phyloP scores from a whole-genome alignment of 2,797 vertebrate genomes.

The Linurgus olivaceus region DNA sequence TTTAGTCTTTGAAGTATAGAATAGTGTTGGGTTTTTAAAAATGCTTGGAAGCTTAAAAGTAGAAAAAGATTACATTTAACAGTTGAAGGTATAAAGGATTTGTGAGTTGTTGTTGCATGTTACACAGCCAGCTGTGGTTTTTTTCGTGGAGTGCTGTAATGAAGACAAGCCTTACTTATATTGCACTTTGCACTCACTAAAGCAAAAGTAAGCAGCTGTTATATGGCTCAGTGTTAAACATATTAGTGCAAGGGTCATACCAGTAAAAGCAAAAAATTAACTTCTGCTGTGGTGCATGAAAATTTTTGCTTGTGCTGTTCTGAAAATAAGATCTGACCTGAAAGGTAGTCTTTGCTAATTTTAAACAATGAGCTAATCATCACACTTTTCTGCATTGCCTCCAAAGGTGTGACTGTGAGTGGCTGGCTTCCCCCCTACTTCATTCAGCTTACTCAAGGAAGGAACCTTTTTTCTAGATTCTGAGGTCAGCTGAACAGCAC shows the following conservation, averaged over 20 bases:
- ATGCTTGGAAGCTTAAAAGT: neutral
- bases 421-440: neutral
- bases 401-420: neutral
- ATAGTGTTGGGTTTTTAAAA: neutral
- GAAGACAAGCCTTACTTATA: neutral
- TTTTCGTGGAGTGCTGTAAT: neutral
- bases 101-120: neutral
- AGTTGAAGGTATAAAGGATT: neutral
- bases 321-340: neutral
- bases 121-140: neutral
- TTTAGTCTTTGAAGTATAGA: neutral
- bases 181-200: neutral
- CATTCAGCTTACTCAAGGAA: neutral
- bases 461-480: neutral
- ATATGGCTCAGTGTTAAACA: conserved; percentile 44
- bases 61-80: neutral
- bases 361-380: neutral
- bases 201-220: conserved; percentile 5
- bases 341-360: neutral
- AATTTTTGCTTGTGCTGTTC: neutral
- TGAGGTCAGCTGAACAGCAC: neutral
- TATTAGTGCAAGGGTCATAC: conserved; percentile 36
- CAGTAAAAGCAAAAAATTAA: conserved; percentile 43
- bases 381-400: neutral
- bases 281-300: neutral